Percentiles rank a stretch among this genome's conserved stretches.
These are phyloP conservation scores for Peromyscus attwateri DNA, from an alignment of 2,797 vertebrate species.

Conservation along the genomic window DNA sequence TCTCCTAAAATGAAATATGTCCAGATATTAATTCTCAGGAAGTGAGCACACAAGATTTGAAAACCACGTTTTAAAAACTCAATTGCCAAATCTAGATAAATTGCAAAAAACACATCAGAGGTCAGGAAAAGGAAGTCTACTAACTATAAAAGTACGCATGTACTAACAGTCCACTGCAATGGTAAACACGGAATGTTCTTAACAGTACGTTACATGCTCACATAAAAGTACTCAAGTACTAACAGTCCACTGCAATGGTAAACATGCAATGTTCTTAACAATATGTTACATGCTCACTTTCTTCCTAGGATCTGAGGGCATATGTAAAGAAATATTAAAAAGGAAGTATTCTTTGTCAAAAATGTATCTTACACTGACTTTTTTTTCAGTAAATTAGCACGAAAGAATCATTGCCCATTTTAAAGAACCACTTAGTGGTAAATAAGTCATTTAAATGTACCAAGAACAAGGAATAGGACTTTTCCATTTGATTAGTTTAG, in stretches of 20 bases:
- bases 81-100: constrained; percentile 82
- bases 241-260: constrained; percentile 26
- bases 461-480: background rate
- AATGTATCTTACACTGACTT: background rate
- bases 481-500: constrained; percentile 60
- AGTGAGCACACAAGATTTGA: constrained; percentile 87
- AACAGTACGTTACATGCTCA: constrained; percentile 1
- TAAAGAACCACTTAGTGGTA: constrained; percentile 34
- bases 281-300: constrained; percentile 55
- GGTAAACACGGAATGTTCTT: background rate
- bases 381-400: constrained; percentile 57
- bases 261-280: background rate
- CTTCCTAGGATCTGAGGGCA: constrained; percentile 31
- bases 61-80: constrained; percentile 86
- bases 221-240: constrained; percentile 43
- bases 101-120: constrained; percentile 78
- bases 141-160: constrained; percentile 44
- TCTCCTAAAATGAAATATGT: constrained; percentile 99
- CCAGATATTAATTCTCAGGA: constrained; percentile 95
- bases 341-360: background rate
- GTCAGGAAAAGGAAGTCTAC: constrained; percentile 74
- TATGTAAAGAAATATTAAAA: constrained; percentile 8
- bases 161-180: constrained; percentile 36
- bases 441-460: constrained; percentile 60
- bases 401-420: constrained; percentile 31